Evolutionary conservation across 2,797 vertebrate species (phyloP), one percentile per base, ranked within the genome.

Genomic region (Premnoplex brunnescens): DNA sequence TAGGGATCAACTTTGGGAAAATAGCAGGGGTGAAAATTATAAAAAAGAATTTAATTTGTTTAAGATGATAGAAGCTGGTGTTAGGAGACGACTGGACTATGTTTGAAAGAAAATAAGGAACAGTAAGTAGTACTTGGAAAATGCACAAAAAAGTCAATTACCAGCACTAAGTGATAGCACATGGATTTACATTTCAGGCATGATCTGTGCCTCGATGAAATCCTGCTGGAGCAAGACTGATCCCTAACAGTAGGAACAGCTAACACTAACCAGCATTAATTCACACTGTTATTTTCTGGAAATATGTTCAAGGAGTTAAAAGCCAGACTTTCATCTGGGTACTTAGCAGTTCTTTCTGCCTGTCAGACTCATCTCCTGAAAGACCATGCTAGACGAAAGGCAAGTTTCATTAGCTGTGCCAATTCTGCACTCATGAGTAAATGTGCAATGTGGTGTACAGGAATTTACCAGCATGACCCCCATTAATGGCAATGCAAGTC

Each of bases 381-480:
- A 91, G 67, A 82, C 83, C 64, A 92, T 8, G 69, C 85, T 93
- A 82, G 66, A 73, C 26, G 1, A 94, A 96, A 94, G 94, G 91
- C 91, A 95, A 72, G 79, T 94, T 97, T 95, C 96, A 94, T 95
- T 95, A 97, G 95, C 91, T 89, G 71, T 96, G 95, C 92, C 93
- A 91, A 21, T 89, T 95, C 95, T 91, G 93, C 83, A 96, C 88
- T 96, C 96, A 81, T 89, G 87, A 97, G 78, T 86, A 93, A 96
- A 95, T 85, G 93, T 91, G 89, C 93, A 96, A 26, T 69, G 90
- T 89, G 88, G 92, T 95, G 92, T 79, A 96, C 80, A 93, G 81
- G 95, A 96, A 96, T 96, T 96, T 96, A 95, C 62, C 97, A 97
- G 96, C 96, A 97, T 89, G 96, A 97, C 63, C 75, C 91, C 95